These are phyloP conservation scores for Timema podura DNA, from an alignment of 2,888 invertebrate genomes.

Conservation along the genomic window DNA sequence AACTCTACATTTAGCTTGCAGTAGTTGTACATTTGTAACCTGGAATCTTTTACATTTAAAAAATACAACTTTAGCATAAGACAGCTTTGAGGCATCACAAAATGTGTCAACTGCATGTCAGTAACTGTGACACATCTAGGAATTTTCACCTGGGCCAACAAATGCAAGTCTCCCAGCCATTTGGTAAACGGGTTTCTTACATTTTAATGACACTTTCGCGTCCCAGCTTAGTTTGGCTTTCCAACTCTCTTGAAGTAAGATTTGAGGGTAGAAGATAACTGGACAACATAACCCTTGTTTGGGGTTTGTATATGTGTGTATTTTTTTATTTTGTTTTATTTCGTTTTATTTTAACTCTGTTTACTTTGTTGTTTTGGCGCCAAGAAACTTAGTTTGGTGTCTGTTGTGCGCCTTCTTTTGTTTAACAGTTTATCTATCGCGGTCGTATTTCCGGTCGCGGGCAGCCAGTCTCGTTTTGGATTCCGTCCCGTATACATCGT, in stretches of 20 bases:
- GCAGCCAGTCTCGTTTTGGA: too few relatives aligned
- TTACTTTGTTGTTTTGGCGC: too few relatives aligned
- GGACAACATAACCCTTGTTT: not conserved
- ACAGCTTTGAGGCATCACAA: not conserved
- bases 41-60: not conserved
- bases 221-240: not conserved
- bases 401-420: too few relatives aligned
- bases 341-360: too few relatives aligned
- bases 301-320: too few relatives aligned
- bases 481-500: too few relatives aligned
- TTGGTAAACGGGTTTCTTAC: not conserved
- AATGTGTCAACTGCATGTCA: not conserved
- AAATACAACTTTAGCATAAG: not conserved
- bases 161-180: not conserved
- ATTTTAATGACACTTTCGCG: not conserved
- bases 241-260: not conserved
- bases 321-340: too few relatives aligned
- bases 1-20: not conserved
- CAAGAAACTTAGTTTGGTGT: too few relatives aligned
- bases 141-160: too few relatives aligned
- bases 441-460: too few relatives aligned
- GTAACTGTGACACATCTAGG: too few relatives aligned
- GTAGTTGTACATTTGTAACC: not conserved
- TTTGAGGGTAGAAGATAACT: not conserved
- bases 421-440: too few relatives aligned